Evolutionary conservation across 2,888 invertebrate genomes (phyloP), one percentile per base, ranked within the genome.

Genomic region (Oeneis ivallda): DNA sequence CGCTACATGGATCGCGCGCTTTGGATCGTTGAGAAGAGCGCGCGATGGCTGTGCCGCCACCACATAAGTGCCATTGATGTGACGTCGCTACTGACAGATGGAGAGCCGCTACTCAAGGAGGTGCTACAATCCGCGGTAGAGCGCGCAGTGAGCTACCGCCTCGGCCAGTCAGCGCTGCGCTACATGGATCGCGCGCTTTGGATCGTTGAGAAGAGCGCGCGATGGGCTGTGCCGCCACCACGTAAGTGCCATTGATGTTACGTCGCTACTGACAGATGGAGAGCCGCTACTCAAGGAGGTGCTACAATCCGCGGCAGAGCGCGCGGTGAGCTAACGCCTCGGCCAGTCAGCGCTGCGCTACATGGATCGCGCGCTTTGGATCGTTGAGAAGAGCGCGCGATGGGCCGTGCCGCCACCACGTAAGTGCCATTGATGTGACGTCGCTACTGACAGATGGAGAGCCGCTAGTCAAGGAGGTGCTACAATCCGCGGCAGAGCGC

Each of bases 211-310:
- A 93, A 93, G 72, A 89, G 92, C 34, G 89, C 93, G 0, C 85
- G 92, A 65, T 94, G 94, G 94, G 93, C 93, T 9, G 86, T 93
- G 37, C 93, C 93, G 0, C 90, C 89, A 0, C 87, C 89, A 0
- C 66, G 92, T 92, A 75, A 79, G 83, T n/a, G n/a, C n/a, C n/a
- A n/a, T n/a, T n/a, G n/a, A n/a, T n/a, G n/a, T n/a, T n/a, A n/a
- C n/a, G n/a, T n/a, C n/a, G n/a, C n/a, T n/a, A n/a, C n/a, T n/a
- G n/a, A n/a, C n/a, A n/a, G n/a, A n/a, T n/a, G n/a, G n/a, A n/a
- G n/a, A n/a, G 69, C 76, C 81, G 19, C 73, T 89, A 54, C 85
- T 78, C 9, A 83, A 84, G 74, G 89, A 89, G 49, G 75, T 82
- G 64, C 71, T 88, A 9, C 88, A 86, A 64, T 81, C 75, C 37